phyloP scores from a whole-genome alignment of 2,113 vertebrate genomes.

The Willisornis vidua region DNA sequence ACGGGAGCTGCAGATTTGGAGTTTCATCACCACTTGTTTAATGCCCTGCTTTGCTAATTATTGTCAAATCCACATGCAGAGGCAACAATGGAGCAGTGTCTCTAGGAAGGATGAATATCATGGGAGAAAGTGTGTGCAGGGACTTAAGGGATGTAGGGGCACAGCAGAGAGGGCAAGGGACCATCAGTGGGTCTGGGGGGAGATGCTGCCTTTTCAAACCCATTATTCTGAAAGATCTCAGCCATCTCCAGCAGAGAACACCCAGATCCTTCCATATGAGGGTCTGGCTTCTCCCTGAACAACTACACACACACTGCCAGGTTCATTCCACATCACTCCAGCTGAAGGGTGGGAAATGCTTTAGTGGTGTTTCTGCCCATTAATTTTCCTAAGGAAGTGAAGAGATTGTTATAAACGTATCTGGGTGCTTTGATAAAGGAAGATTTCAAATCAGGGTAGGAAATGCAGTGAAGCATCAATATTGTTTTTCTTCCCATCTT shows the following conservation, averaged over 20 bases:
- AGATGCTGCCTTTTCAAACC: neutral
- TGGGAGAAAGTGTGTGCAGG: neutral
- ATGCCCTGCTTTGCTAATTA: neutral
- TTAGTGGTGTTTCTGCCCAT: neutral
- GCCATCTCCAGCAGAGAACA: neutral
- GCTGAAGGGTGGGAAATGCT: neutral
- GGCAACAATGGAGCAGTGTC: neutral
- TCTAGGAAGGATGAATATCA: neutral
- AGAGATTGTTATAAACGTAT: neutral
- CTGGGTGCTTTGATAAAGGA: neutral
- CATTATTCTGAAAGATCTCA: neutral
- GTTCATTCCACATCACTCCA: neutral
- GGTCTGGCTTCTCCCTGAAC: neutral
- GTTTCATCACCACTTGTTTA: neutral
- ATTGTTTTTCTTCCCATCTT: too few species aligned
- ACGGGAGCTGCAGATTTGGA: fast-evolving
- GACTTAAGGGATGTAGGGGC: neutral
- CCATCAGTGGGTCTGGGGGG: neutral
- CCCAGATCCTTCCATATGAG: neutral
- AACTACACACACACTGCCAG: neutral
- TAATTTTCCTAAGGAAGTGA: too few species aligned
- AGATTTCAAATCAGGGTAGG: too few species aligned
- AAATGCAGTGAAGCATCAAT: too few species aligned
- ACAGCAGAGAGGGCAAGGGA: neutral
- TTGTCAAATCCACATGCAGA: too few species aligned